Evolutionary conservation across 2,888 invertebrate species (phyloP).

Genomic region (Penaeus monodon): DNA sequence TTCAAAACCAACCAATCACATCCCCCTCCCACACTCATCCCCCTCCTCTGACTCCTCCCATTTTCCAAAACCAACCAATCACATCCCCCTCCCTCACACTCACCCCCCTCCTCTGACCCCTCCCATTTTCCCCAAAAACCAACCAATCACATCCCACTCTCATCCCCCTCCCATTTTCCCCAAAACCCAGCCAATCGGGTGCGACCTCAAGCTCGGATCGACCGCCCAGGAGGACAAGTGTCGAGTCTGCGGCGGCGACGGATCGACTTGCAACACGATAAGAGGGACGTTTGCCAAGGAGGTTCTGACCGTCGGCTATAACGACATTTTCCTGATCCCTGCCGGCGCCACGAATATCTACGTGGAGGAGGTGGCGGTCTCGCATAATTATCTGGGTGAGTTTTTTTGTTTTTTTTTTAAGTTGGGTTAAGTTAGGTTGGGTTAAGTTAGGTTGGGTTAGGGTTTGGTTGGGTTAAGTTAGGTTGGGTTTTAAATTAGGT

Average conservation of each 20-base stretch:
- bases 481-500: no score
- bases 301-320: constrained; percentile 85
- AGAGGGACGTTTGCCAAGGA: constrained; percentile 79
- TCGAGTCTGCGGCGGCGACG: constrained; percentile 91
- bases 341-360: constrained; percentile 91
- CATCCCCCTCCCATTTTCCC: accelerated
- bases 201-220: constrained; percentile 94
- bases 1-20: no score
- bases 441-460: no score
- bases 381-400: constrained; percentile 90
- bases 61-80: no score
- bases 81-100: no score
- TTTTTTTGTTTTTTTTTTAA: not conserved
- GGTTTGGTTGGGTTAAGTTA: no score
- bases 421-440: no score
- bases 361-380: constrained; percentile 82
- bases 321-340: constrained; percentile 90
- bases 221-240: constrained; percentile 88
- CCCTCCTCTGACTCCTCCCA: no score
- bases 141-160: constrained; percentile 62
- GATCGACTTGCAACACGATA: constrained; percentile 83
- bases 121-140: no score
- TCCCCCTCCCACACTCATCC: no score
- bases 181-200: constrained; percentile 83
- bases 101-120: no score